These are phyloP conservation scores for Pelochelys cantorii DNA, from an alignment of 2,797 vertebrate genomes.

Conservation along the genomic window DNA sequence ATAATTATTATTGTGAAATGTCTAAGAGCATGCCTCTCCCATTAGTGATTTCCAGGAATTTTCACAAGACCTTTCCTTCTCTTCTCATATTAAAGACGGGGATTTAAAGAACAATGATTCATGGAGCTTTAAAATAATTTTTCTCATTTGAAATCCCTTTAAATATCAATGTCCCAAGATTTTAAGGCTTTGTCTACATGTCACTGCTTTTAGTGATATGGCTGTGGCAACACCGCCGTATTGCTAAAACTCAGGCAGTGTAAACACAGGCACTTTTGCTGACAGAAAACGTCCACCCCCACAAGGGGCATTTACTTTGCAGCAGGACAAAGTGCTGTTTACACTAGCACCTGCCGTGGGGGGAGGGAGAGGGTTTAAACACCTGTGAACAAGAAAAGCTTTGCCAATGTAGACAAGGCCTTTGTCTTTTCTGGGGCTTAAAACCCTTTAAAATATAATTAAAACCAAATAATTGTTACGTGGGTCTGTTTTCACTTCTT, in stretches of 20 bases:
- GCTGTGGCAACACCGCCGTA: no score
- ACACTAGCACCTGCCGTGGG: no score
- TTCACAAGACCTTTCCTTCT: slow-evolving; percentile 19
- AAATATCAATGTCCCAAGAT: background rate
- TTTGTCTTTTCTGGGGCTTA: background rate
- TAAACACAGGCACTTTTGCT: no score
- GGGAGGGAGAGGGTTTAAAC: no score
- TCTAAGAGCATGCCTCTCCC: background rate
- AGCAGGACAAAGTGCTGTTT: no score
- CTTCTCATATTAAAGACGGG: slow-evolving; percentile 12
- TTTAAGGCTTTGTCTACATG: no score
- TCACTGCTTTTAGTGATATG: no score
- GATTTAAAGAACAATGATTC: slow-evolving; percentile 10
- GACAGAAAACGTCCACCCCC: no score
- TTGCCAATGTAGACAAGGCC: background rate
- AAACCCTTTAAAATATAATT: slow-evolving; percentile 3
- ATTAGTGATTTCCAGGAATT: slow-evolving; percentile 12
- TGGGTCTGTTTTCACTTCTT: slow-evolving; percentile 31
- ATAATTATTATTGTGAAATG: background rate
- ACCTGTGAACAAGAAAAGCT: no score
- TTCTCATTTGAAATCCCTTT: slow-evolving; percentile 25
- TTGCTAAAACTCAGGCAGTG: no score
- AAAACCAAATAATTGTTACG: slow-evolving; percentile 9
- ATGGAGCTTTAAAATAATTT: background rate
- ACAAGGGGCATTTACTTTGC: no score